Base-by-base conservation (phyloP, 2,113 vertebrate genomes). In the Oriolus oriolus region DNA sequence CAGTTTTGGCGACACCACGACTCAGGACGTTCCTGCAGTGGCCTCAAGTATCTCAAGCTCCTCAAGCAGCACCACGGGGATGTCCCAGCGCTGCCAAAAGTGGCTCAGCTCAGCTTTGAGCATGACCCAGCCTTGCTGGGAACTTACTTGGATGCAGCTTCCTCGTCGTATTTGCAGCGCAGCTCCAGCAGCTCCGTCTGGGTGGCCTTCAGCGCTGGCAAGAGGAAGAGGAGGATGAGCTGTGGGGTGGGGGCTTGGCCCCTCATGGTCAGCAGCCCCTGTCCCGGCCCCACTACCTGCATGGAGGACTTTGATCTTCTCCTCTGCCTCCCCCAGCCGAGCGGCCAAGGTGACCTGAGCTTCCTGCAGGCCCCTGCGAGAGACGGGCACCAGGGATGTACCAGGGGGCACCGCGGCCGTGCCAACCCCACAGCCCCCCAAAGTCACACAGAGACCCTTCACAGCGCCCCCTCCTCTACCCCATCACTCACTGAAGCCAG, bases 281-380 rank as follows among this genome's bases (percentile, higher is more conserved):
- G 21, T 30, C 52, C 77, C 4, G 0, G 35, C 20, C 37, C 57
- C 66, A 31, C 18, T 96, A 99, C 99, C 99, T 98, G 99, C 98
- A 59, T 99, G 99, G 80, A 99, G 98, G 93, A 99, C 98, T 96
- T 98, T 99, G 98, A 99, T 99, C 98, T 99, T 99, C 97, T 99
- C 99, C 96, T 99, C 98, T 39, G 99, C 99, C 96, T 99, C 99
- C 93, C 98, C 98, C 88, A 99, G 98, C 97, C 98, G 98, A 97
- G 98, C 93, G 35, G 98, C 98, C 98, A 99, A 96, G 87, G 98
- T 97, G 96, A 98, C 94, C 82, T 99, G 98, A 82, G 98, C 97
- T 95, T 98, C 98, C 94, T 98, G 98, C 89, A 99, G 98, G 87
- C 99, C 98, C 97, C 99, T 99, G 96, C 7, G 28, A 91, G 81